Conservation (phyloP, 2,888 invertebrate species). For the Temnothorax rugatulus region DNA sequence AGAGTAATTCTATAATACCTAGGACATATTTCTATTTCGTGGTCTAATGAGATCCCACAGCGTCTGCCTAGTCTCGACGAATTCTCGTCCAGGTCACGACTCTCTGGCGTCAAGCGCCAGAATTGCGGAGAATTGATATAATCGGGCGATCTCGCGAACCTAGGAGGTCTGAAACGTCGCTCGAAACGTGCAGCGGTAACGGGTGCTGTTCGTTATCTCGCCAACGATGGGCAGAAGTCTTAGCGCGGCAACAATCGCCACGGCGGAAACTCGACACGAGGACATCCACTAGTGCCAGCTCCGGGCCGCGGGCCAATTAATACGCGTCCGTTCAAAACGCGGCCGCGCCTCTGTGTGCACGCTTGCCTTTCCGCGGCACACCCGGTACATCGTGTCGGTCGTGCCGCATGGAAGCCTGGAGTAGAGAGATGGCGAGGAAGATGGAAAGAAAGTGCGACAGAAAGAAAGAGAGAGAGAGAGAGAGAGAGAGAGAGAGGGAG, state of each 20-base stretch:
- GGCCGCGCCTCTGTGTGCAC: conserved; percentile 69
- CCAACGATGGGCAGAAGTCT: conserved; percentile 58
- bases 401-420: conserved; percentile 60
- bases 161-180: conserved; percentile 69
- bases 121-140: conserved; percentile 43
- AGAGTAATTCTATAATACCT: not conserved
- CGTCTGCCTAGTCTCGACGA: not conserved
- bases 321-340: conserved; percentile 84
- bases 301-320: conserved; percentile 83
- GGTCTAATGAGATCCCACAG: not conserved
- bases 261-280: conserved; percentile 85
- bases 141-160: conserved; percentile 68
- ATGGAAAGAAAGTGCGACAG: conserved; percentile 53
- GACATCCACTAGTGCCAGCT: conserved; percentile 85
- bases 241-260: conserved; percentile 79
- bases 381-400: conserved; percentile 59
- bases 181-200: conserved; percentile 55
- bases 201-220: conserved; percentile 71
- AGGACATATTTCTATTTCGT: not conserved
- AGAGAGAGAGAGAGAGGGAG: conserved; percentile 37
- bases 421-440: conserved; percentile 66
- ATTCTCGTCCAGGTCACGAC: conserved; percentile 26
- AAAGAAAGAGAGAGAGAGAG: conserved; percentile 9
- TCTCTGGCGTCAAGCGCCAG: conserved; percentile 27
- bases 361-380: conserved; percentile 62